These are phyloP conservation scores for Gerris lacustris DNA, from an alignment of 2,888 invertebrate genomes.

Conservation along the genomic window DNA sequence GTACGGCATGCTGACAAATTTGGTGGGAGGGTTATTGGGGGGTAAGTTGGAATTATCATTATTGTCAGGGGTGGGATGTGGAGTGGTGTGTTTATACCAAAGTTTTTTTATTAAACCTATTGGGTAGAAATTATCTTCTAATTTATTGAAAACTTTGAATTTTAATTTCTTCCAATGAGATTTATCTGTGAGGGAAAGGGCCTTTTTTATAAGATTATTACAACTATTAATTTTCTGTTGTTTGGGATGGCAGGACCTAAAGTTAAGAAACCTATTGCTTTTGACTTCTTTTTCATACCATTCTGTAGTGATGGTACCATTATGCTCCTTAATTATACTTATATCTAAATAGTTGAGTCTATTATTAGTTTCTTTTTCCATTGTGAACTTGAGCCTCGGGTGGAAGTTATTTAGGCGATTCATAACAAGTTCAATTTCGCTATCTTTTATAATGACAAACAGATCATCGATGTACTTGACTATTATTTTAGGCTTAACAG, in stretches of 20 bases:
- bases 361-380: not conserved
- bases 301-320: not conserved
- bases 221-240: not conserved
- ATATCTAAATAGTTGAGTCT: not conserved
- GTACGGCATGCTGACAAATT: no score
- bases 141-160: no score
- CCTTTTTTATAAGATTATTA: not conserved
- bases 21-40: no score
- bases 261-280: not conserved
- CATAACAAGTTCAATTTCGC: not conserved
- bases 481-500: not conserved
- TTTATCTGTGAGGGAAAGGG: not conserved
- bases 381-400: not conserved
- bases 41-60: no score
- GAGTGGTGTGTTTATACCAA: no score
- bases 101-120: no score
- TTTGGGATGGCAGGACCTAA: not conserved
- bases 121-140: no score
- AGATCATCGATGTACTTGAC: slow-evolving; percentile 1
- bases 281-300: not conserved
- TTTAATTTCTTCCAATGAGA: no score
- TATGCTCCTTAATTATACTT: not conserved
- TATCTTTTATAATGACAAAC: not conserved
- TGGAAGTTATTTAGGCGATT: not conserved
- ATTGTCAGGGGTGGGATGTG: no score